Conservation (phyloP, 2,888 invertebrate species). For the Strigamia crassipes region DNA sequence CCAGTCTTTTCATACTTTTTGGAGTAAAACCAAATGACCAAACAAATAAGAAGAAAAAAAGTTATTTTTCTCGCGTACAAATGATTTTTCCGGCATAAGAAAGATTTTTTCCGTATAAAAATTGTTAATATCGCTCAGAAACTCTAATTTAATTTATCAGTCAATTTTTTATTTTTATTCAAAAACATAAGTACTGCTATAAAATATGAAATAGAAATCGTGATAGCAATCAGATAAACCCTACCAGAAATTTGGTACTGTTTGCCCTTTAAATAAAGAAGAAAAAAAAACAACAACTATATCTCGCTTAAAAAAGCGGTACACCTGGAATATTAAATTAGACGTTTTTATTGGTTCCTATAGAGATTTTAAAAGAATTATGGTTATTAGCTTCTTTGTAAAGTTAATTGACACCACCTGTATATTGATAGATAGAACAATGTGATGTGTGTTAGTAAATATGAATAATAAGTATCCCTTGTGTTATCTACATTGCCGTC, state of each 20-base stretch:
- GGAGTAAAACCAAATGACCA: too few relatives aligned
- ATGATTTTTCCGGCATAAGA: too few relatives aligned
- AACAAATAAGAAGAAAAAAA: too few relatives aligned
- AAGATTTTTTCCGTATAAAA: too few relatives aligned
- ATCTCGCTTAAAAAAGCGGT: neutral
- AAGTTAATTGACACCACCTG: neutral
- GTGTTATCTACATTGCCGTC: neutral
- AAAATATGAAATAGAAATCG: too few relatives aligned
- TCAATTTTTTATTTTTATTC: too few relatives aligned
- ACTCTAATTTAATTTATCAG: too few relatives aligned
- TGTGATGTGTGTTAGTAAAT: neutral
- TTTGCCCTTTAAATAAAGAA: neutral
- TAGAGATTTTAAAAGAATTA: neutral
- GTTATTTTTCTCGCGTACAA: too few relatives aligned
- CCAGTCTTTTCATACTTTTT: too few relatives aligned
- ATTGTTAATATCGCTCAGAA: too few relatives aligned
- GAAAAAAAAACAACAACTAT: neutral
- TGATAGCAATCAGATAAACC: too few relatives aligned
- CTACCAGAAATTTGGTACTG: neutral
- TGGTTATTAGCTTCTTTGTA: neutral
- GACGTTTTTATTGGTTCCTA: neutral
- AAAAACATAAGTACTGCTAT: too few relatives aligned
- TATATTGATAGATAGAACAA: neutral
- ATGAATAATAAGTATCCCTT: neutral
- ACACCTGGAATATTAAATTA: neutral